phyloP scores from a whole-genome alignment of 2,888 invertebrate genomes.

The Amorpha juglandis region DNA sequence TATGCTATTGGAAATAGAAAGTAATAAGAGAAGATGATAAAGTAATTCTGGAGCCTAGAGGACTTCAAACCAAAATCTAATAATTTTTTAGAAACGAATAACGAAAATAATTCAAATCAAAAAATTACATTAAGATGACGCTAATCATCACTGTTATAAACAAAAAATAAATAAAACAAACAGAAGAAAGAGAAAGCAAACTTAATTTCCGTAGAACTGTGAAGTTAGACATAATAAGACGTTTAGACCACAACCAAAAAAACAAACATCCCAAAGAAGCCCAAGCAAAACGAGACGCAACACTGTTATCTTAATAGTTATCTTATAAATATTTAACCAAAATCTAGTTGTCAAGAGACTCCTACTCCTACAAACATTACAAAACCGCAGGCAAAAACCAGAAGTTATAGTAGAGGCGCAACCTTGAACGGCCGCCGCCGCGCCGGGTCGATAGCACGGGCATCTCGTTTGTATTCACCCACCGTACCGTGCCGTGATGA shows the following conservation, averaged over 20 bases:
- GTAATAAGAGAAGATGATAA: not conserved
- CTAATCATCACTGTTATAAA: too few species aligned
- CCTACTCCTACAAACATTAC: not conserved
- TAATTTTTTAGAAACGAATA: too few species aligned
- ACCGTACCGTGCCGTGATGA: constrained; percentile 33
- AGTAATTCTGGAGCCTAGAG: not conserved
- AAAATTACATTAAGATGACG: too few species aligned
- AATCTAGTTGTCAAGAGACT: not conserved
- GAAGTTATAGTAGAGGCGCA: constrained; percentile 36
- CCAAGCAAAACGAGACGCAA: not conserved
- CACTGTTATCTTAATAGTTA: not conserved
- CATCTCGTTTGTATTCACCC: constrained; percentile 45
- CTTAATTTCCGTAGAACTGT: too few species aligned
- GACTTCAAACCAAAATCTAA: too few species aligned
- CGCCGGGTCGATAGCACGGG: constrained; percentile 53
- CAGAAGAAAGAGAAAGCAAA: too few species aligned
- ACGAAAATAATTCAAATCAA: too few species aligned
- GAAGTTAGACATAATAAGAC: too few species aligned
- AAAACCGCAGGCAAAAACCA: constrained; percentile 1
- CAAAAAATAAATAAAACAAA: too few species aligned
- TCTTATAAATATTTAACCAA: too few species aligned
- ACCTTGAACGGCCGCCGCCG: constrained; percentile 48
- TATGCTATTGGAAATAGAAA: not conserved
- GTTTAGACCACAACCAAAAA: too few species aligned
- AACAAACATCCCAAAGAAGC: not conserved